A percentile compares a stretch with the other conserved stretches of the same genome.
Conservation (phyloP, 1,140 invertebrate species). For the Wiebesia pumilae region DNA sequence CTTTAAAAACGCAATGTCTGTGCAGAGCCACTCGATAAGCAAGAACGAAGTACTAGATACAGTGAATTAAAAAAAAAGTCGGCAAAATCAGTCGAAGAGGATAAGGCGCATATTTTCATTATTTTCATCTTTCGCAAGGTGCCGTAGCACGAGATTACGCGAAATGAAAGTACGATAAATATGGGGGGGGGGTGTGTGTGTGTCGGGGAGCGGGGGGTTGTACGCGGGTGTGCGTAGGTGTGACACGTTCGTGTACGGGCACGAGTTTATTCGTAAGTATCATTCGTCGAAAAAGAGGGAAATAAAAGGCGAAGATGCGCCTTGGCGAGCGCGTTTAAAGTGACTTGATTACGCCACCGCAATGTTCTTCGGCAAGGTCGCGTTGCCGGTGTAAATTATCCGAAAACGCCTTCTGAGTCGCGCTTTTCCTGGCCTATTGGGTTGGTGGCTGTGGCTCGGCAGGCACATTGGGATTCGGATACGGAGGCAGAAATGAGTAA, state of each 20-base stretch:
- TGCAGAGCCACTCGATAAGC: not conserved
- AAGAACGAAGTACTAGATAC: not conserved
- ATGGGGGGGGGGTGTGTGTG: no score
- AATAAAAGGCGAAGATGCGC: no score
- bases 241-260: no score
- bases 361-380: not conserved
- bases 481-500: conserved; percentile 71
- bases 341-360: not conserved
- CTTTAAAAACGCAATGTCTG: not conserved
- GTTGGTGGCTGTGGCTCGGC: conserved; percentile 70
- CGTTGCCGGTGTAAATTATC: not conserved
- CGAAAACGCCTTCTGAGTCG: conserved; percentile 1
- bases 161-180: no score
- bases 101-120: not conserved
- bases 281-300: no score
- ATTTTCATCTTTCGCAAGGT: not conserved
- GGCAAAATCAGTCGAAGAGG: not conserved
- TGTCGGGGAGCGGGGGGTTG: no score
- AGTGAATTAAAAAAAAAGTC: not conserved
- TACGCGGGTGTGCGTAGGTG: no score
- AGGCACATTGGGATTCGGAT: conserved; percentile 71
- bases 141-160: no score
- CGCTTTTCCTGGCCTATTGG: conserved; percentile 61
- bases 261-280: no score
- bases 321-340: not conserved